phyloP scores from a whole-genome alignment of 2,113 vertebrate genomes.

The Opisthocomus hoazin region DNA sequence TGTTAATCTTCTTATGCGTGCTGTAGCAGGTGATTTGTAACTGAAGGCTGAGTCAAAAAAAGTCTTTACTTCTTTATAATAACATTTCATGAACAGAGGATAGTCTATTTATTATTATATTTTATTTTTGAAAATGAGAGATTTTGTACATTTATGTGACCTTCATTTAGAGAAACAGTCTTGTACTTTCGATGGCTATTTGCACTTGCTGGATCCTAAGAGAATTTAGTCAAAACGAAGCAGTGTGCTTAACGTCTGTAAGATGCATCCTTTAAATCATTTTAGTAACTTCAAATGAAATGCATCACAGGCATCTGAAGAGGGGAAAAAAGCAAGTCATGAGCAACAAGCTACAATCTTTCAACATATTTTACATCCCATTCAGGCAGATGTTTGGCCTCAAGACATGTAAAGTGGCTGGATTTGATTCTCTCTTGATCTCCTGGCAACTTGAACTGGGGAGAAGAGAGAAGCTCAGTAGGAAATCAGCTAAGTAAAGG shows the following conservation, averaged over 20 bases:
- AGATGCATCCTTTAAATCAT: neutral
- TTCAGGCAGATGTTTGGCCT: slow-evolving; percentile 35
- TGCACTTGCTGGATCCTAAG: neutral
- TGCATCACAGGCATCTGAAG: neutral
- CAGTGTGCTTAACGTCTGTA: neutral
- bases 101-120: neutral
- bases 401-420: slow-evolving; percentile 8
- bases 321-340: neutral
- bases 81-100: neutral
- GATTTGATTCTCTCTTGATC: neutral
- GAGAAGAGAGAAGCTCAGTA: neutral
- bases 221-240: neutral
- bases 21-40: slow-evolving; percentile 20
- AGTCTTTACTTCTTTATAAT: neutral
- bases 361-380: neutral
- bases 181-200: neutral
- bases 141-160: neutral
- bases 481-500: neutral
- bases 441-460: neutral
- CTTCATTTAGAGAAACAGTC: neutral
- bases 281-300: neutral
- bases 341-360: neutral
- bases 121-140: neutral
- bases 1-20: slow-evolving; percentile 16
- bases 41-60: neutral